Percentiles rank a stretch among this genome's conserved stretches.
Conservation (phyloP, 2,113 vertebrate genomes). For the Alethe diademata region DNA sequence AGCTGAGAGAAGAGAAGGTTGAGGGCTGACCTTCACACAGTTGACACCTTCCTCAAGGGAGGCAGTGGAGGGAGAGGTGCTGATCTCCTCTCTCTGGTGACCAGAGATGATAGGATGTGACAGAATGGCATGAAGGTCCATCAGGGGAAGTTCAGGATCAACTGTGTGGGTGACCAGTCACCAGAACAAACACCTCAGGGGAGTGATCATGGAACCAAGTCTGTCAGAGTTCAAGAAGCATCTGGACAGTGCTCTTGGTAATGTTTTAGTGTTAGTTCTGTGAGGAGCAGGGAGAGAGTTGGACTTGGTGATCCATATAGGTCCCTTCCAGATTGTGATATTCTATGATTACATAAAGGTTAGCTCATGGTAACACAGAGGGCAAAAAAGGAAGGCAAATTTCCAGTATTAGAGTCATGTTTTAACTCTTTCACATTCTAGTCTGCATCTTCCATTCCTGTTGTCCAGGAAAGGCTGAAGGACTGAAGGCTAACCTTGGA, state of each 20-base stretch:
- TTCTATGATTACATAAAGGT: neutral
- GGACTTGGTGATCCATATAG: neutral
- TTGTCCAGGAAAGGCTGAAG: neutral
- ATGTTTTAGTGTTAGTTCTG: neutral
- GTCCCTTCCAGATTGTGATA: neutral
- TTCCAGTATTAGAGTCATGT: neutral
- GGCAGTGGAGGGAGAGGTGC: too few species aligned
- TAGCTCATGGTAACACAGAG: neutral
- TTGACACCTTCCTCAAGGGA: too few species aligned
- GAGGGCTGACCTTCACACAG: too few species aligned
- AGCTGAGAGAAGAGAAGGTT: too few species aligned
- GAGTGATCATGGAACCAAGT: neutral
- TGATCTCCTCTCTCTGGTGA: too few species aligned
- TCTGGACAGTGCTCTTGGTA: neutral
- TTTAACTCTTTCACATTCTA: neutral
- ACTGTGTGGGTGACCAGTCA: neutral
- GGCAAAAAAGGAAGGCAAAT: neutral
- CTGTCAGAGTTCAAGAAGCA: neutral
- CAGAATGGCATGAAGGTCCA: neutral
- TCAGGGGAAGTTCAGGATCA: neutral
- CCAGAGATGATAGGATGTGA: neutral
- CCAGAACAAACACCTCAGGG: neutral
- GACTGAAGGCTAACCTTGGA: neutral
- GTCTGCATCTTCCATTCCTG: neutral
- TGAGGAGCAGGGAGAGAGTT: neutral